These are phyloP conservation scores for Saccostrea cuccullata DNA, from an alignment of 1,140 invertebrate genomes.

Conservation along the genomic window DNA sequence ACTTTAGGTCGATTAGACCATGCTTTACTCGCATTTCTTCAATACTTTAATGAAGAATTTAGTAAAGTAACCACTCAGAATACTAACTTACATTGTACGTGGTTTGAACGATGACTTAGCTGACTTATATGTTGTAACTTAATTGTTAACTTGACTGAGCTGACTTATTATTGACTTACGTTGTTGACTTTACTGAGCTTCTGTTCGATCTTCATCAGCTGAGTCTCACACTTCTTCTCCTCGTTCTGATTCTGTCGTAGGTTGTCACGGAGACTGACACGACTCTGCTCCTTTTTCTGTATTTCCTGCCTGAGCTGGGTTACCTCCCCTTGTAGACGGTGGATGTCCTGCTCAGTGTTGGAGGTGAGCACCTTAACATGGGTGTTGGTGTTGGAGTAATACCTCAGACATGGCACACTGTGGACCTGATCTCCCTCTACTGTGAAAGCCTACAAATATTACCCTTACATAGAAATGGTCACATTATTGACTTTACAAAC, in stretches of 20 bases:
- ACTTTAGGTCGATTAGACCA: too few species aligned
- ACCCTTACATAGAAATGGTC: not conserved
- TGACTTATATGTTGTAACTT: too few species aligned
- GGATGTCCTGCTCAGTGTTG: slow-evolving; percentile 75
- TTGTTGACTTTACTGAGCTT: slow-evolving; percentile 57
- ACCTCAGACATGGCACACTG: slow-evolving; percentile 73
- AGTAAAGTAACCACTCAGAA: too few species aligned
- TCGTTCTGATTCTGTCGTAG: slow-evolving; percentile 65
- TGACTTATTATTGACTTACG: slow-evolving; percentile 22
- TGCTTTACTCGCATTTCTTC: too few species aligned
- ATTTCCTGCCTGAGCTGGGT: slow-evolving; percentile 53
- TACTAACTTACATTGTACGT: too few species aligned
- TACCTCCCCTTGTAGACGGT: slow-evolving; percentile 58
- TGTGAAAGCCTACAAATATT: slow-evolving; percentile 72
- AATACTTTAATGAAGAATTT: too few species aligned
- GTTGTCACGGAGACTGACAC: slow-evolving; percentile 49
- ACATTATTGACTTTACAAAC: too few species aligned
- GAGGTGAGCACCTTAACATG: slow-evolving; percentile 69
- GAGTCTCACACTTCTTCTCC: slow-evolving; percentile 66
- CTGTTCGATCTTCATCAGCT: slow-evolving; percentile 70
- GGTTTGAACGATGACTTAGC: too few species aligned
- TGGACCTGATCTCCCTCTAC: slow-evolving; percentile 74
- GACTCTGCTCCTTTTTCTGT: slow-evolving; percentile 51
- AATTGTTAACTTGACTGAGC: slow-evolving; percentile 47
- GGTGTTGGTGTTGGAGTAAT: slow-evolving; percentile 71